Evolutionary conservation across 92 coral and sea anemone genomes (phyloP).

Genomic region (Diadumene lineata): DNA sequence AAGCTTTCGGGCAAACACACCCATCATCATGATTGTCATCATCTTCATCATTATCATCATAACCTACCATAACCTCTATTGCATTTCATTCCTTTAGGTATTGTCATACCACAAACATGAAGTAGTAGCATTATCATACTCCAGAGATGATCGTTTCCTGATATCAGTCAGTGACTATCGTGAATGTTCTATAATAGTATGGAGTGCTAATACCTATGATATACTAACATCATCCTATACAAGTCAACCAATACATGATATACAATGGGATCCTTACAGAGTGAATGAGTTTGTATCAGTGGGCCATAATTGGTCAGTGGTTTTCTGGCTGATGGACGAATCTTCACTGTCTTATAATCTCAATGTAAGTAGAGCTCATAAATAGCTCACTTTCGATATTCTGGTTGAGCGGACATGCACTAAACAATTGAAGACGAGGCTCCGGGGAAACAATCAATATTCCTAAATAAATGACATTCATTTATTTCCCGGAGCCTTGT

Average conservation of each 20-base stretch:
- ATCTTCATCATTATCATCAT: background rate
- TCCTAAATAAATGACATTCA: too few relatives aligned
- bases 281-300: constrained; percentile 92
- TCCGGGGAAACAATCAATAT: too few relatives aligned
- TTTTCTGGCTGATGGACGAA: constrained; percentile 97
- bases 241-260: constrained; percentile 80
- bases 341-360: constrained; percentile 72
- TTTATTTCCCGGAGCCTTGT: too few relatives aligned
- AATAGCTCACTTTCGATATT: too few relatives aligned
- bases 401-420: too few relatives aligned
- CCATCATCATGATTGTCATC: background rate
- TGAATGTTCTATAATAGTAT: constrained; percentile 92
- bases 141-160: constrained; percentile 94
- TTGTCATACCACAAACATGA: constrained; percentile 83
- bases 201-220: constrained; percentile 78
- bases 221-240: constrained; percentile 86
- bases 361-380: constrained; percentile 72
- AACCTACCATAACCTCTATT: background rate
- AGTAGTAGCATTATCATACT: constrained; percentile 81
- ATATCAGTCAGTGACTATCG: constrained; percentile 96
- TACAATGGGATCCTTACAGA: constrained; percentile 94
- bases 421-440: too few relatives aligned
- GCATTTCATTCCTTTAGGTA: constrained; percentile 48
- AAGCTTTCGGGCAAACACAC: too few relatives aligned
- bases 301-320: constrained; percentile 82